phyloP scores from a whole-genome alignment of 2,113 vertebrate species.

The Echinops telfairi region DNA sequence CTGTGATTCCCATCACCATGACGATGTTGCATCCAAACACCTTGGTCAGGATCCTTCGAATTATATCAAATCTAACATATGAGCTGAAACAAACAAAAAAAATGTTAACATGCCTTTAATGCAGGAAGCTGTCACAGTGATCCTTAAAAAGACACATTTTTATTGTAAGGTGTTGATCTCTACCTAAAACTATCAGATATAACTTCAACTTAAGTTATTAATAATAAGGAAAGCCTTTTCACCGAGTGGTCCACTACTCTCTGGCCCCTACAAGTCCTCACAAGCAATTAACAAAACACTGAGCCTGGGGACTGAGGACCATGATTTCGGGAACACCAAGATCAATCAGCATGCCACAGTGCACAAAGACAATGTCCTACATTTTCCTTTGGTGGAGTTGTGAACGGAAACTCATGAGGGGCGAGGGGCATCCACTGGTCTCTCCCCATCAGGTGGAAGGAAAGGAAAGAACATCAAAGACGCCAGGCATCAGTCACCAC shows the following conservation, averaged over 20 bases:
- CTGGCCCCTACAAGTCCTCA: not conserved
- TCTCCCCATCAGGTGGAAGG: no score
- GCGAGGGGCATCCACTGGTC: no score
- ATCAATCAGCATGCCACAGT: no score
- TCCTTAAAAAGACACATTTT: no score
- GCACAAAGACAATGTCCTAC: no score
- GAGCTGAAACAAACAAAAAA: conserved; percentile 87
- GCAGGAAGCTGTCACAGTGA: not conserved
- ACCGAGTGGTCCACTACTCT: not conserved
- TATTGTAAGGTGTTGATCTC: fast-evolving
- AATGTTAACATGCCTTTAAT: not conserved
- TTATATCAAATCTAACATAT: conserved; percentile 96
- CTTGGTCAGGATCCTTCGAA: conserved; percentile 93
- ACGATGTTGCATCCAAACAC: conserved; percentile 93
- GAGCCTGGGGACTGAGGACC: no score
- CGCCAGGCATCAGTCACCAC: no score
- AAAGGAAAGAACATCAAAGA: no score
- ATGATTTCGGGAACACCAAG: no score
- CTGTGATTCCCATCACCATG: conserved; percentile 97
- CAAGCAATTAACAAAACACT: not conserved
- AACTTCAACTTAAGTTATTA: not conserved
- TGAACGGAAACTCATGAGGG: no score
- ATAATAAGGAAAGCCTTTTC: not conserved
- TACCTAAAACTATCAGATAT: not conserved
- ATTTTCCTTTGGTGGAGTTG: no score